These are phyloP conservation scores for Phyllotreta cruciferae DNA, from an alignment of 2,888 invertebrate species.

Conservation along the genomic window DNA sequence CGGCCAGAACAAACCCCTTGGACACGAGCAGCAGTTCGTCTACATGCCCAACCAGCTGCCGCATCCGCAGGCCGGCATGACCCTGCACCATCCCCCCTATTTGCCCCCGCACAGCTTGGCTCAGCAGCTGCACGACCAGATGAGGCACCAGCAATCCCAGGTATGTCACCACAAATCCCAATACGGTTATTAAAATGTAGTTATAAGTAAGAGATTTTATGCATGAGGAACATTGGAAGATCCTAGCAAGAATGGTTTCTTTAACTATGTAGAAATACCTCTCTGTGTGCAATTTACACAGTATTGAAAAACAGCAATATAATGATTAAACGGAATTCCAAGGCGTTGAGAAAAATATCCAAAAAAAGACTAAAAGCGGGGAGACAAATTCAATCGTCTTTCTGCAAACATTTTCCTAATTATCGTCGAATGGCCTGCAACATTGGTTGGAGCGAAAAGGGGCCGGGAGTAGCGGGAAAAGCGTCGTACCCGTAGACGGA, in stretches of 20 bases:
- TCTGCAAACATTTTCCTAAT: not conserved
- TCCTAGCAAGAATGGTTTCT: too few relatives aligned
- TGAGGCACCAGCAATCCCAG: constrained; percentile 47
- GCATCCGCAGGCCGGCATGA: constrained; percentile 60
- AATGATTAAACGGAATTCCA: not conserved
- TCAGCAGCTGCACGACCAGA: constrained; percentile 56
- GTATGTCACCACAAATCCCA: too few relatives aligned
- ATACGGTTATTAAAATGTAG: too few relatives aligned
- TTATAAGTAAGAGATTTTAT: too few relatives aligned
- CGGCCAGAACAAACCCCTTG: constrained; percentile 64
- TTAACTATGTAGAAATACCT: too few relatives aligned
- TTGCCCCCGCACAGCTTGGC: constrained; percentile 48
- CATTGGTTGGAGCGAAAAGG: not conserved
- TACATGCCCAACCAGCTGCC: constrained; percentile 65
- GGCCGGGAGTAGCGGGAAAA: not conserved
- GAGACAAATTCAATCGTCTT: not conserved
- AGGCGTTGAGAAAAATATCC: not conserved
- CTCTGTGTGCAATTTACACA: too few relatives aligned
- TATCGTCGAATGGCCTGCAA: not conserved
- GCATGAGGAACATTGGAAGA: too few relatives aligned
- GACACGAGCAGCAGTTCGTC: constrained; percentile 63
- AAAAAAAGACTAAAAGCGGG: not conserved
- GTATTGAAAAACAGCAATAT: too few relatives aligned
- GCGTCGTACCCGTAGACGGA: not conserved
- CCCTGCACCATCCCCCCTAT: constrained; percentile 52